phyloP scores from a whole-genome alignment of 2,888 invertebrate species.

The Deilephila elpenor region DNA sequence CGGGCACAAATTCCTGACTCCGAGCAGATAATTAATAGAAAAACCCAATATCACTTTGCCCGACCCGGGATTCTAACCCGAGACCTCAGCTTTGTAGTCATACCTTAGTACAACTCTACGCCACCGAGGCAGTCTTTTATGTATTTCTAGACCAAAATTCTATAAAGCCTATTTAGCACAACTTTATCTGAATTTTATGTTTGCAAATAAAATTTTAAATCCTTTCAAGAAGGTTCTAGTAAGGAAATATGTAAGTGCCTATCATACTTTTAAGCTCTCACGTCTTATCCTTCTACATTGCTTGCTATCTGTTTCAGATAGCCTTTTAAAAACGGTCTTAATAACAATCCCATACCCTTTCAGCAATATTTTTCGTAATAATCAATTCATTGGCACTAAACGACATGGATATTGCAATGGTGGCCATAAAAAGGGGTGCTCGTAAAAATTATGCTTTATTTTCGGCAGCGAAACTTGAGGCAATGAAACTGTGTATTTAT shows the following conservation, averaged over 20 bases:
- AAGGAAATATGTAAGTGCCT: too few species aligned
- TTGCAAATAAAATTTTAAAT: neutral
- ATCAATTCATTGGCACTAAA: constrained; percentile 15
- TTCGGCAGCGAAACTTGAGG: constrained; percentile 45
- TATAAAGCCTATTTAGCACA: too few species aligned
- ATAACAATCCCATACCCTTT: neutral
- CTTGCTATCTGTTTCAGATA: neutral
- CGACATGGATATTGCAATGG: constrained; percentile 45
- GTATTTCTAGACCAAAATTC: too few species aligned
- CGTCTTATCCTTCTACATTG: neutral
- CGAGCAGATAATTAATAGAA: too few species aligned
- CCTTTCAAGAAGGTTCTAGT: too few species aligned
- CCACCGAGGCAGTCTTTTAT: too few species aligned
- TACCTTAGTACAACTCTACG: too few species aligned
- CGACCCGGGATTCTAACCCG: too few species aligned
- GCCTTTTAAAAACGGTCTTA: neutral
- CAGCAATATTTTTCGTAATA: constrained; percentile 29
- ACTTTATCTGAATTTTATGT: neutral
- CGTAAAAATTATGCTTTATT: constrained; percentile 54
- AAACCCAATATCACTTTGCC: too few species aligned
- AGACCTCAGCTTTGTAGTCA: too few species aligned
- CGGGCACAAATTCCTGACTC: too few species aligned
- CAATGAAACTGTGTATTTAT: constrained; percentile 61
- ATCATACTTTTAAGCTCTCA: too few species aligned
- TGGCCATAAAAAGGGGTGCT: constrained; percentile 47